A percentile compares a stretch with the other conserved stretches of the same genome.
Conservation (phyloP, 1,140 invertebrate genomes). For the Coenobita brevimanus region DNA sequence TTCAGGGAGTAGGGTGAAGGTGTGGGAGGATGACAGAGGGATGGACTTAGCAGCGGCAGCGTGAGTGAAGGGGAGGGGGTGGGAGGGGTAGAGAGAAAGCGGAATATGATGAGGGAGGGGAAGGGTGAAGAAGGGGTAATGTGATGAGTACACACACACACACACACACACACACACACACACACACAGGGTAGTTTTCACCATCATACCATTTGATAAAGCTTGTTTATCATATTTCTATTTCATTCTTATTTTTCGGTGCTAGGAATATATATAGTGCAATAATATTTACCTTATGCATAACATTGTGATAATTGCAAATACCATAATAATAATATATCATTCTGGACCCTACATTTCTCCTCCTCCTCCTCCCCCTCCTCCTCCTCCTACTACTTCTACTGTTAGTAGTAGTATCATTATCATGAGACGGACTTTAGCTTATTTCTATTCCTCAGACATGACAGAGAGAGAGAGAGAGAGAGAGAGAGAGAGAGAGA, state of each 20-base stretch:
- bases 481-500: background rate
- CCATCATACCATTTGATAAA: no score
- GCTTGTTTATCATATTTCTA: background rate
- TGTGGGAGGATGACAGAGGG: background rate
- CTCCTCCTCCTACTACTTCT: no score
- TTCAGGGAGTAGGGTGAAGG: background rate
- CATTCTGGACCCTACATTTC: no score
- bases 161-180: background rate
- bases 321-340: no score
- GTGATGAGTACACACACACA: no score
- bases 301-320: no score
- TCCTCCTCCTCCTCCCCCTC: no score
- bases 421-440: background rate
- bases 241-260: background rate
- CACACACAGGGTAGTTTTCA: no score
- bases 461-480: background rate
- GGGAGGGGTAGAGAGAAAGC: background rate
- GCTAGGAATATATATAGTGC: background rate
- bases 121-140: constrained; percentile 6
- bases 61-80: background rate
- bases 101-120: background rate
- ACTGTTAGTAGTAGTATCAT: background rate
- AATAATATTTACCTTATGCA: no score
- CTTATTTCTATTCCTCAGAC: no score
- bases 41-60: no score